Conservation (phyloP, 1,140 invertebrate species). For the Dendrolimus punctatus region DNA sequence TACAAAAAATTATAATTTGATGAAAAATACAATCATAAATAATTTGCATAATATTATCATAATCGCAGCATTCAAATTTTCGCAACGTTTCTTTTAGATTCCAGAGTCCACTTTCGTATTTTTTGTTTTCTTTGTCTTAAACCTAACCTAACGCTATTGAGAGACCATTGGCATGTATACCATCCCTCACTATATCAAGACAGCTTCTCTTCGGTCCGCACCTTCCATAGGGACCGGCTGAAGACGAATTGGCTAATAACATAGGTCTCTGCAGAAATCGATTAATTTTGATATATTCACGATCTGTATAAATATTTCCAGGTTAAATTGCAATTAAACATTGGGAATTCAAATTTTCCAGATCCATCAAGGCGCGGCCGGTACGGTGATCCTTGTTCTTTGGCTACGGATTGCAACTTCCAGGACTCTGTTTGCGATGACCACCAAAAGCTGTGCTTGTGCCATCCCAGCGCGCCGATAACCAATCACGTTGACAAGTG, state of each 20-base stretch:
- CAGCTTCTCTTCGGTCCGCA: neutral
- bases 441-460: conserved; percentile 78
- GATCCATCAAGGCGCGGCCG: conserved; percentile 44
- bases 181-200: neutral
- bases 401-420: conserved; percentile 81
- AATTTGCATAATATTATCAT: too few species aligned
- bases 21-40: too few species aligned
- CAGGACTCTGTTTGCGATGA: conserved; percentile 80
- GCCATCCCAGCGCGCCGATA: conserved; percentile 78
- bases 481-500: conserved; percentile 90
- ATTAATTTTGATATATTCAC: too few species aligned
- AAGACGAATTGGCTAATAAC: too few species aligned
- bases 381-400: conserved; percentile 79
- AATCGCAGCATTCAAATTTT: too few species aligned
- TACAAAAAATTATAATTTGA: too few species aligned
- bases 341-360: conserved; percentile 12
- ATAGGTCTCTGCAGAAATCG: too few species aligned
- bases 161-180: too few species aligned
- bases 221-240: neutral
- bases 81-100: too few species aligned
- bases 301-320: neutral
- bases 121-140: too few species aligned
- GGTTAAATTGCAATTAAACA: neutral
- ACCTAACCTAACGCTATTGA: too few species aligned
- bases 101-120: too few species aligned